Conservation (phyloP, 1,140 invertebrate species). For the Philotrypesis tridentata region DNA sequence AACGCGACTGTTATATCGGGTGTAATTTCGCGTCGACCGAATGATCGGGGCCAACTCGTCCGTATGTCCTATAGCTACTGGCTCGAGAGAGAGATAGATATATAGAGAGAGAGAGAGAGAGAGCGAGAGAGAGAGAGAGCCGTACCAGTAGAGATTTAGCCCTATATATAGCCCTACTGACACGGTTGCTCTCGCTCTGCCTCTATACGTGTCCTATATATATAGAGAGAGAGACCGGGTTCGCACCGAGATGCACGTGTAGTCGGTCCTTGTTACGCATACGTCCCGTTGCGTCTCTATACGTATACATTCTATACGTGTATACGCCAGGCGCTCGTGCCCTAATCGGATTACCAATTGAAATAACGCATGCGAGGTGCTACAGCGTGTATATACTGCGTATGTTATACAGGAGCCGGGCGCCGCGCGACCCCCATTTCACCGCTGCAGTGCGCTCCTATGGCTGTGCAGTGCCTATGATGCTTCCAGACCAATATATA, state of each 20-base stretch:
- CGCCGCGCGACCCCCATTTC: too few relatives aligned
- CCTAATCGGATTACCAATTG: slow-evolving; percentile 41
- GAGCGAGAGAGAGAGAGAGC: too few relatives aligned
- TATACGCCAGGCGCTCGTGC: neutral
- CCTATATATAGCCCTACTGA: too few relatives aligned
- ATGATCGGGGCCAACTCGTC: neutral
- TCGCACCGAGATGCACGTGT: too few relatives aligned
- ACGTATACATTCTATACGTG: neutral
- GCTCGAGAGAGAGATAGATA: too few relatives aligned
- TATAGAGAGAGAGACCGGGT: too few relatives aligned
- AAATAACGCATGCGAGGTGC: slow-evolving; percentile 21
- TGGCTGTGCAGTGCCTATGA: too few relatives aligned
- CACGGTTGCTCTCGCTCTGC: too few relatives aligned
- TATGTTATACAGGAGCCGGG: too few relatives aligned
- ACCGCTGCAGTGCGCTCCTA: too few relatives aligned
- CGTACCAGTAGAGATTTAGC: too few relatives aligned
- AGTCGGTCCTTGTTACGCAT: neutral
- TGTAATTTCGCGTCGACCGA: slow-evolving; percentile 4
- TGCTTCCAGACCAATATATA: neutral
- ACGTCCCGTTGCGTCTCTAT: neutral
- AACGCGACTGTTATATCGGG: neutral
- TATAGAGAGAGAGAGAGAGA: too few relatives aligned
- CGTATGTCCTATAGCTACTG: neutral
- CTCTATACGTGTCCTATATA: neutral
- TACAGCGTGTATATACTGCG: neutral